Evolutionary conservation across 2,797 vertebrate genomes (phyloP), one percentile per base, ranked within the genome.

Genomic region (Mormyrops attenuatus): DNA sequence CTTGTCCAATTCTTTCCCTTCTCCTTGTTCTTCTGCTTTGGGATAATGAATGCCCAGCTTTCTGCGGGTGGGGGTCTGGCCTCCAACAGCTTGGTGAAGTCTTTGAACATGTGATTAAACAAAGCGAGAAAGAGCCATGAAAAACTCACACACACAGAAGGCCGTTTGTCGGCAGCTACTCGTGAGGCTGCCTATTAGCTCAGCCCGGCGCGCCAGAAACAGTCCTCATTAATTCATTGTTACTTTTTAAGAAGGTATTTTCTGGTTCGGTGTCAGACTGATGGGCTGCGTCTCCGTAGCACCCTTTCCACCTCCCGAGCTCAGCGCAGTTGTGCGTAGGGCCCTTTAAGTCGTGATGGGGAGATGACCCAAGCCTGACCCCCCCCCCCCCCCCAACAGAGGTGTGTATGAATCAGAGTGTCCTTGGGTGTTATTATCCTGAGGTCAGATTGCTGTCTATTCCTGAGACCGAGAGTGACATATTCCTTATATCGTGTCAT

Each of bases 151-250:
- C 53, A 73, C 66, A 73, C 66, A 73, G 69, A n/a, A 66, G 89
- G 22, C 86, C 38, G 9, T 88, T 9, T 6, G 17, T 82, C 52
- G 17, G 80, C 88, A 17, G 60, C 57, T 63, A 20, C 3, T 17
- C 3, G 22, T 17, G 11, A 30, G 77, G 88, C 60, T 11, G 8
- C 88, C 86, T 22, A 89, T 94, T 90, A 92, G 90, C 84, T 92
- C 30, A 85, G 89, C 91, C 88, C 34, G 90, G 87, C 69, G 91
- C 90, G 89, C 30, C 89, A 89, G 80, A 89, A 85, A 90, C 89
- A 92, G 92, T 90, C 69, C 85, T 92, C 92, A 93, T 94, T 94
- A 96, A 94, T 95, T 93, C 93, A 95, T 94, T 90, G 94, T 94
- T 93, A 92, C 85, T 66, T 93, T 93, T 92, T 93, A 94, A 94